Evolutionary conservation across 1,140 invertebrate genomes (phyloP).

Genomic region (Drosophila watanabei): DNA sequence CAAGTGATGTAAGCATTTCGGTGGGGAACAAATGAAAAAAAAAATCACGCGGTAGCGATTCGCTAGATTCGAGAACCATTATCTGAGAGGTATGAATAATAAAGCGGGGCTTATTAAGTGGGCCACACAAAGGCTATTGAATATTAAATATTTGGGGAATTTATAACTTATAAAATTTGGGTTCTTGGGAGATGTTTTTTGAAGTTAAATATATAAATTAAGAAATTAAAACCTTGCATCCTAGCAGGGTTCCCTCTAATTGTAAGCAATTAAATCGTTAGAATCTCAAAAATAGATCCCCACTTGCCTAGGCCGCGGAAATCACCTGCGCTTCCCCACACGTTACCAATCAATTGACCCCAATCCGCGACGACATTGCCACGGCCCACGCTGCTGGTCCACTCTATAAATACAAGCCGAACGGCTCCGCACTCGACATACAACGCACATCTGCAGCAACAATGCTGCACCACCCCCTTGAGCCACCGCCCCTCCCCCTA

Average conservation of each 20-base stretch:
- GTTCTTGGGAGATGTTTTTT: not conserved
- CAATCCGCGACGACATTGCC: conserved; percentile 60
- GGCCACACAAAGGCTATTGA: not conserved
- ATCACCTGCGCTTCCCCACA: conserved; percentile 50
- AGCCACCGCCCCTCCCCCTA: conserved; percentile 8
- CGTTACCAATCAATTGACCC: conserved; percentile 67
- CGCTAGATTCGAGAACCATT: conserved; percentile 6
- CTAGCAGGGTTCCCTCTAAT: conserved; percentile 1
- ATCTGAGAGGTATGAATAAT: conserved; percentile 4
- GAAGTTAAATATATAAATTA: not conserved
- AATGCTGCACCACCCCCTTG: conserved; percentile 43
- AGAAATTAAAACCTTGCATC: too few relatives aligned
- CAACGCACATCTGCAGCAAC: conserved; percentile 68
- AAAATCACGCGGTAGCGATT: conserved; percentile 9
- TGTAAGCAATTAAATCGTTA: conserved; percentile 18
- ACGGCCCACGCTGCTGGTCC: conserved; percentile 63
- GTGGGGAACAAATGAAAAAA: conserved; percentile 2
- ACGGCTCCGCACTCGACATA: conserved; percentile 48
- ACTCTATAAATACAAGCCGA: conserved; percentile 73
- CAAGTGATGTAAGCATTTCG: conserved; percentile 12
- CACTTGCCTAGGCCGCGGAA: conserved; percentile 24
- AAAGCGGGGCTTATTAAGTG: not conserved
- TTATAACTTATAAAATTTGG: too few relatives aligned
- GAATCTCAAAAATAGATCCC: conserved; percentile 45
- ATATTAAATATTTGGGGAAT: not conserved